Evolutionary conservation across 2,113 vertebrate genomes (phyloP).

Genomic region (Cephalopholis sonnerati): DNA sequence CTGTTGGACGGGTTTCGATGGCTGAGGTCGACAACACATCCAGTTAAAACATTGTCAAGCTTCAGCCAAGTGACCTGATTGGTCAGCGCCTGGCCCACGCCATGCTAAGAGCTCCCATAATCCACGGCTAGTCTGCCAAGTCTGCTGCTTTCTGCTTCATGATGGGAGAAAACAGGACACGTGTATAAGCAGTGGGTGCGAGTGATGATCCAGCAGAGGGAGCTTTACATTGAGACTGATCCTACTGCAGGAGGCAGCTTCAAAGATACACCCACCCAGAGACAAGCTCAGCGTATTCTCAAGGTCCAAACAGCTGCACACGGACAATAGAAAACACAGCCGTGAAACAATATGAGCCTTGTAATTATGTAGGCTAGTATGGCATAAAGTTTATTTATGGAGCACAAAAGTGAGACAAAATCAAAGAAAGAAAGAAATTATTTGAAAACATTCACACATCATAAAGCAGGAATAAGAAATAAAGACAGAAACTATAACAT

Average conservation of each 20-base stretch:
- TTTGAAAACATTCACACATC: neutral
- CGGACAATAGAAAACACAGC: neutral
- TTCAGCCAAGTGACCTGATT: slow-evolving; percentile 29
- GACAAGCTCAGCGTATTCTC: neutral
- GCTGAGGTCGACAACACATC: slow-evolving; percentile 47
- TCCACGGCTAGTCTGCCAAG: slow-evolving; percentile 19
- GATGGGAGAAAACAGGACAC: slow-evolving; percentile 37
- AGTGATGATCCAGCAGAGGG: slow-evolving; percentile 32
- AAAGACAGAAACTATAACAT: neutral
- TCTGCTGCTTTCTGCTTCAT: slow-evolving; percentile 21
- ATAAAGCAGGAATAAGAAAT: neutral
- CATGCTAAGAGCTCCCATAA: slow-evolving; percentile 13
- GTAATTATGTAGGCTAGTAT: neutral
- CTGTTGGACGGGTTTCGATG: slow-evolving; percentile 22
- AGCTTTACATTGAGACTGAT: neutral
- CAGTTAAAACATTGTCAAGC: slow-evolving; percentile 27
- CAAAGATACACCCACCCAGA: slow-evolving; percentile 8
- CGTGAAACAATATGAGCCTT: neutral
- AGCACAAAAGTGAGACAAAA: neutral
- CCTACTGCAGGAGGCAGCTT: neutral
- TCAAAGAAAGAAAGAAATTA: neutral
- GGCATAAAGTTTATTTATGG: neutral
- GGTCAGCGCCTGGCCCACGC: slow-evolving; percentile 22
- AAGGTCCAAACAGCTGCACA: neutral
- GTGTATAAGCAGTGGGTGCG: neutral